Evolutionary conservation across 2,797 vertebrate genomes (phyloP).

Genomic region (Chelon auratus): DNA sequence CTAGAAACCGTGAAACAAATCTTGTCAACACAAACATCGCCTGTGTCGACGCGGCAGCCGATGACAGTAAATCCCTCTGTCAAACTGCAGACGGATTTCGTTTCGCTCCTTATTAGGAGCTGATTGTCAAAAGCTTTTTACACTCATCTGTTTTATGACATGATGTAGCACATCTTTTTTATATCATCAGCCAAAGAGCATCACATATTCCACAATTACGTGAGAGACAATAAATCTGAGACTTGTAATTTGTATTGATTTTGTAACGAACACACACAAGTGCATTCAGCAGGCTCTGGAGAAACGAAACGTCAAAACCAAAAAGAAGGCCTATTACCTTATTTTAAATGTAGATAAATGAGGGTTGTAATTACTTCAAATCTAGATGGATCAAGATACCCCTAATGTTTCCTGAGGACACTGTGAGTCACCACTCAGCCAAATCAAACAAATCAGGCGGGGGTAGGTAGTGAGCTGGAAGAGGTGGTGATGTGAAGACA

Average conservation of each 20-base stretch:
- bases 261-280: constrained; percentile 6
- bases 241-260: constrained; percentile 25
- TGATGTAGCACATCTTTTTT: background rate
- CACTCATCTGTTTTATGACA: constrained; percentile 4
- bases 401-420: constrained; percentile 26
- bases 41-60: background rate
- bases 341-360: constrained; percentile 2
- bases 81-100: background rate
- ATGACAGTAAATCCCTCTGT: background rate
- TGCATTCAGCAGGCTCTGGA: constrained; percentile 9
- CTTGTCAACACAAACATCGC: background rate
- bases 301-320: background rate
- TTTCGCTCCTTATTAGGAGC: background rate
- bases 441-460: constrained; percentile 50
- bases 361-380: too few species aligned
- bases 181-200: constrained; percentile 32
- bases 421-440: constrained; percentile 50
- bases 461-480: constrained; percentile 24
- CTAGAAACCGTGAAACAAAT: background rate
- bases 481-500: constrained; percentile 24
- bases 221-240: background rate
- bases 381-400: constrained; percentile 9
- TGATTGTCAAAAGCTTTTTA: background rate
- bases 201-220: constrained; percentile 12
- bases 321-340: background rate